phyloP scores from a whole-genome alignment of 2,113 vertebrate species.

The Picathartes gymnocephalus region DNA sequence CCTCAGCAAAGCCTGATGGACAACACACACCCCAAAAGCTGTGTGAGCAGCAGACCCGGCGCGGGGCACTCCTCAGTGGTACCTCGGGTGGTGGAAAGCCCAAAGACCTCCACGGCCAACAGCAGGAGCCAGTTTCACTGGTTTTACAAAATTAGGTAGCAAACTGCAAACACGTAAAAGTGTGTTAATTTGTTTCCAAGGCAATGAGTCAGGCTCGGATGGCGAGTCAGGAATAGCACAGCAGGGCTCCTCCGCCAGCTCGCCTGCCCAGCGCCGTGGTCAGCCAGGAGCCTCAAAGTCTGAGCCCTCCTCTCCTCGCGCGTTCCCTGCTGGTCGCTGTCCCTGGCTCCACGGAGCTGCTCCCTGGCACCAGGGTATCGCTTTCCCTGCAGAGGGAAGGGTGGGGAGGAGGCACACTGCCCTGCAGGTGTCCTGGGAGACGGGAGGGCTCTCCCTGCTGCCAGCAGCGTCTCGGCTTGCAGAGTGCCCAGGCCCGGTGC shows the following conservation, averaged over 20 bases:
- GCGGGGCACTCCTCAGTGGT: not conserved
- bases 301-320: not conserved
- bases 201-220: conserved; percentile 63
- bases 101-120: not conserved
- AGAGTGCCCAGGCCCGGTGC: fast-evolving
- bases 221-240: conserved; percentile 59
- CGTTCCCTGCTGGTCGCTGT: not conserved
- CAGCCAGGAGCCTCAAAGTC: not conserved
- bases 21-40: not conserved
- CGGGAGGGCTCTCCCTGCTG: not conserved
- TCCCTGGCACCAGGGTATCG: not conserved
- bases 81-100: not conserved
- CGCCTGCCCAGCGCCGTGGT: not conserved
- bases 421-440: not conserved
- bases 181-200: conserved; percentile 73
- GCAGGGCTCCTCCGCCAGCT: not conserved
- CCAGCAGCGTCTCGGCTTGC: fast-evolving
- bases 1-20: fast-evolving
- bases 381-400: not conserved
- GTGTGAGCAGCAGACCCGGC: not conserved
- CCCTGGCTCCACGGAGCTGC: fast-evolving
- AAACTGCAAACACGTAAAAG: conserved; percentile 30
- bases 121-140: conserved; percentile 42
- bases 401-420: not conserved
- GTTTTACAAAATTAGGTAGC: conserved; percentile 46